Evolutionary conservation across 2,888 invertebrate species (phyloP), one percentile per base, ranked within the genome.

Genomic region (Minunthozetes semirufus): DNA sequence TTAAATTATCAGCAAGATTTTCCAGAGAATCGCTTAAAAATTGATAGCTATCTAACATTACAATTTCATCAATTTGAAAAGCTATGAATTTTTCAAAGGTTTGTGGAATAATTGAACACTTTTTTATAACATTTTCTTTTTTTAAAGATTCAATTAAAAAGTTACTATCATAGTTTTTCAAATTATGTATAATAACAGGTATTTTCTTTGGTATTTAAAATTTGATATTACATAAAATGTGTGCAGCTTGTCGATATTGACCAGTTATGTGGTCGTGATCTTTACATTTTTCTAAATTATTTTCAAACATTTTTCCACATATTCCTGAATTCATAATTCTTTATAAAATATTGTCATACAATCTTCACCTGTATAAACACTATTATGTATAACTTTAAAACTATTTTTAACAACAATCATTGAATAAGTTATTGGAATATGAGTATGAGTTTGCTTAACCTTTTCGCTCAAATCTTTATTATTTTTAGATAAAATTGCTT

Each of bases 11-110:
- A 3, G 71, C 42, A 50, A 80, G 70, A 22, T 22, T 56, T 22
- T 79, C 77, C 15, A 78, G 9, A n/a, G 66, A 72, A 17, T 66
- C 70, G 0, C 75, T 46, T 72, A 77, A 61, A 50, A 78, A 78
- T 53, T 68, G 25, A 25, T 77, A 77, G 0, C 78, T 76, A 79
- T 80, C 80, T 48, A 80, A 48, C 77, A 80, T 75, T 78, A 78
- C 33, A 76, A 56, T 76, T 75, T 71, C 19, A 76, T 29, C 22
- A 38, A 50, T 17, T 50, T 56, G 61, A 22, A 78, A 78, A 6
- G 77, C 77, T n/a, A 80, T 78, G 50, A 79, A 79, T 29, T 77
- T 78, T 76, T 79, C 77, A 71, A 76, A 73, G 59, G 76, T 79
- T 66, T 79, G 77, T 22, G 79, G 77, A 71, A 79, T 79, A 48